These are phyloP conservation scores for Limonius californicus DNA, from an alignment of 1,140 invertebrate species.

Conservation along the genomic window DNA sequence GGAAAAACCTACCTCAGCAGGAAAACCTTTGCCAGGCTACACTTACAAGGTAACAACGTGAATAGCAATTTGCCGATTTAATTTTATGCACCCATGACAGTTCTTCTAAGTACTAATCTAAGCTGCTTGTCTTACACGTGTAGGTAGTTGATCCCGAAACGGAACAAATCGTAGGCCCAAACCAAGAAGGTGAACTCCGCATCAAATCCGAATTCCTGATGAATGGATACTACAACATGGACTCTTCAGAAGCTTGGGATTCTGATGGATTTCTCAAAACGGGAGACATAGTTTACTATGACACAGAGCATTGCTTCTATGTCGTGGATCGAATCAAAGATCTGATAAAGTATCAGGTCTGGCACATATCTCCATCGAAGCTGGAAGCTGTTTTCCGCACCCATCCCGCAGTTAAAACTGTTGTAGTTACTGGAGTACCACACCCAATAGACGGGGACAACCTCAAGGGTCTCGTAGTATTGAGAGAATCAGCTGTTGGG, in stretches of 20 bases:
- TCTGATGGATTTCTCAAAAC: slow-evolving; percentile 58
- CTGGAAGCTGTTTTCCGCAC: not conserved
- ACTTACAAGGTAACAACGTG: no score
- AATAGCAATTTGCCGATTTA: no score
- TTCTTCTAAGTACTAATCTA: no score
- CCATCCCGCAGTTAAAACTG: not conserved
- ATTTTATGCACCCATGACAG: no score
- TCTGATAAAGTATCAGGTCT: slow-evolving; percentile 58
- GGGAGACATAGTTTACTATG: slow-evolving; percentile 63
- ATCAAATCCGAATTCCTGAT: slow-evolving; percentile 49
- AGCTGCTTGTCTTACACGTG: no score
- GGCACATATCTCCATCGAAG: not conserved
- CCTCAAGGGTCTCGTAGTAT: not conserved
- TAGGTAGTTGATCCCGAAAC: slow-evolving; percentile 43
- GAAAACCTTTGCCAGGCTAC: no score
- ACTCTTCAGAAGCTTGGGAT: slow-evolving; percentile 58
- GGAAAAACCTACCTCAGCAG: no score
- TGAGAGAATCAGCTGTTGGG: not conserved
- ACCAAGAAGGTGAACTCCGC: slow-evolving; percentile 54
- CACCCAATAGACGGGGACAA: not conserved
- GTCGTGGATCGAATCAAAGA: slow-evolving; percentile 67
- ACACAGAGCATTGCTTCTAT: slow-evolving; percentile 58
- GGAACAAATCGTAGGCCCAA: slow-evolving; percentile 45
- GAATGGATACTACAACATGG: slow-evolving; percentile 53
- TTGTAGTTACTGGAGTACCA: not conserved